Evolutionary conservation across 1,140 invertebrate species (phyloP).

Genomic region (Monomorium pharaonis): DNA sequence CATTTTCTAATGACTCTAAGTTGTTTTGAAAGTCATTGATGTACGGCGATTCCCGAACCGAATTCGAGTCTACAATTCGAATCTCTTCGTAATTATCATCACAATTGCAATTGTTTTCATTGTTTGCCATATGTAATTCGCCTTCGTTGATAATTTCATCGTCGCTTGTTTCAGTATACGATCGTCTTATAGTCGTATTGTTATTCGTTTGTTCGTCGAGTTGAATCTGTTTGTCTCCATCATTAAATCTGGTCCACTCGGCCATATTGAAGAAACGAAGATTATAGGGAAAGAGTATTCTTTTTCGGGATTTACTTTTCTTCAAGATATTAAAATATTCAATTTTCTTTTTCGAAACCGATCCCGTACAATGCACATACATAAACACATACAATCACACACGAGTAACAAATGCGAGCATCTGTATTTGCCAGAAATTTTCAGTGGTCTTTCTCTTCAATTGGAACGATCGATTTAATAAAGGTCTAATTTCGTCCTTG

Average conservation of each 20-base stretch:
- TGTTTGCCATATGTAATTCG: background rate
- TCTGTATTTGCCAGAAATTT: conserved; percentile 1
- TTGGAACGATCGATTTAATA: conserved; percentile 61
- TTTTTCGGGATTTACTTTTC: background rate
- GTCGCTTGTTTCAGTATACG: background rate
- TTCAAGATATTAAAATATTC: background rate
- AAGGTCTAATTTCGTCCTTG: conserved; percentile 82
- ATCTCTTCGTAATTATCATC: conserved; percentile 6
- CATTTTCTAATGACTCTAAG: background rate
- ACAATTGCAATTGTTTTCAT: conserved; percentile 15
- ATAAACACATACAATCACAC: conserved; percentile 18
- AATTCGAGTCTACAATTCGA: conserved; percentile 37
- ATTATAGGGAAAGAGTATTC: background rate
- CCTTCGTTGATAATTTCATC: background rate
- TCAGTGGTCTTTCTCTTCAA: background rate
- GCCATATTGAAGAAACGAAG: conserved; percentile 71
- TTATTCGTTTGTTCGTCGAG: conserved; percentile 33
- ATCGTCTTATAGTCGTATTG: background rate
- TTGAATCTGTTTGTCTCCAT: conserved; percentile 66
- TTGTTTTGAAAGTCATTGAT: background rate
- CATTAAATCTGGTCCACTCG: conserved; percentile 80
- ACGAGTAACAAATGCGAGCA: conserved; percentile 1
- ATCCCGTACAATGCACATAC: background rate
- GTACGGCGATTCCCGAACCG: conserved; percentile 13
- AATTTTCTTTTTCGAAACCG: background rate